Evolutionary conservation across 1,140 invertebrate species (phyloP).

Genomic region (Thrips palmi): DNA sequence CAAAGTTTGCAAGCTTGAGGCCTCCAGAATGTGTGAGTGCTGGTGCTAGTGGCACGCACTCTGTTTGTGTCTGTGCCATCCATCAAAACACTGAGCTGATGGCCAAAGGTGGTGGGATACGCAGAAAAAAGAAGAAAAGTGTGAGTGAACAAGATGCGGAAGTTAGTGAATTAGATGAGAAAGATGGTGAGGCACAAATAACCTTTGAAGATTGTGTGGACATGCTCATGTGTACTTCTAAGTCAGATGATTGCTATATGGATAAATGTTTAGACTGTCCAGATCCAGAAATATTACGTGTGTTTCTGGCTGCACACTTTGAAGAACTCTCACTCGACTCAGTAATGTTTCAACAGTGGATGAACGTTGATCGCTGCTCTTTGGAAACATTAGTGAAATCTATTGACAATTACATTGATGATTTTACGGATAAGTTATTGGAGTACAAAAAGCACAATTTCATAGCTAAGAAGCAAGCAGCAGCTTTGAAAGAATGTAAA

Average conservation of each 20-base stretch:
- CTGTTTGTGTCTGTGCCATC: slow-evolving; percentile 12
- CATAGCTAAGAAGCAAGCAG: slow-evolving; percentile 14
- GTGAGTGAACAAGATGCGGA: too few relatives aligned
- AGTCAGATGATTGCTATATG: slow-evolving; percentile 5
- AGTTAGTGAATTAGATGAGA: too few relatives aligned
- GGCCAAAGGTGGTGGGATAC: slow-evolving; percentile 8
- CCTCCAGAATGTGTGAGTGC: slow-evolving; percentile 12
- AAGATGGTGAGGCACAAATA: slow-evolving; percentile 3
- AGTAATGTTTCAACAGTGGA: slow-evolving; percentile 10
- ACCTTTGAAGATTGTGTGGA: slow-evolving; percentile 6
- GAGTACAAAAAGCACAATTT: slow-evolving; percentile 13
- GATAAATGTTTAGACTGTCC: slow-evolving; percentile 3
- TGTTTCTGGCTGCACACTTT: slow-evolving; percentile 5
- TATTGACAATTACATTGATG: slow-evolving; percentile 11
- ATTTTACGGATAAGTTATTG: slow-evolving; percentile 4
- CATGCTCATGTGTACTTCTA: slow-evolving; percentile 5
- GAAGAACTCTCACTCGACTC: slow-evolving; percentile 8
- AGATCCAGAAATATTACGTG: not conserved
- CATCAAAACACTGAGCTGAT: slow-evolving; percentile 12
- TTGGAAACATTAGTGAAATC: slow-evolving; percentile 10
- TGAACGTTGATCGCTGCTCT: slow-evolving; percentile 8
- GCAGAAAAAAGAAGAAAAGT: too few relatives aligned
- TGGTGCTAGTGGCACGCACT: slow-evolving; percentile 13
- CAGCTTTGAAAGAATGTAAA: slow-evolving; percentile 14
- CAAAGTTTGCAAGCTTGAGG: slow-evolving; percentile 9